Evolutionary conservation across 2,888 invertebrate species (phyloP).

Genomic region (Beris morrisii): DNA sequence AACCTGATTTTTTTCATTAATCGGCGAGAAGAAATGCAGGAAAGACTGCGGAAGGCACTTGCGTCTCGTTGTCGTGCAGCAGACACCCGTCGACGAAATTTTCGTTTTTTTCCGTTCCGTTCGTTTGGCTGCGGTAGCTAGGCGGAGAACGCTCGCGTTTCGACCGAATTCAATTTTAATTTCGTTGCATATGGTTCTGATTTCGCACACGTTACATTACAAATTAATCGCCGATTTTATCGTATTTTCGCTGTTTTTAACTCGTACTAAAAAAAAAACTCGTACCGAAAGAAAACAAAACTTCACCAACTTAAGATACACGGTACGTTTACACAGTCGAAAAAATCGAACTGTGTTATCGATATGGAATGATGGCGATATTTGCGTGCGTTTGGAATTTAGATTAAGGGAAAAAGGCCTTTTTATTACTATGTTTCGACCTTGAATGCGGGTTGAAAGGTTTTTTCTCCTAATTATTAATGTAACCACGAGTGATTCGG

Average conservation of each 20-base stretch:
- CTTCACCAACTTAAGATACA: too few relatives aligned
- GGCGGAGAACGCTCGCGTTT: background rate
- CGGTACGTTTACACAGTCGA: too few relatives aligned
- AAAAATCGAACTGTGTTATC: too few relatives aligned
- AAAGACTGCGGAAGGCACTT: conserved; percentile 13
- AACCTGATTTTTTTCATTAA: conserved; percentile 20
- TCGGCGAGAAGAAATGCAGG: background rate
- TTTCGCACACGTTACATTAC: too few relatives aligned
- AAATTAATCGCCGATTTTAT: too few relatives aligned
- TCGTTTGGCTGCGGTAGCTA: background rate
- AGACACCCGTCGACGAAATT: background rate
- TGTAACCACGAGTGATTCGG: too few relatives aligned
- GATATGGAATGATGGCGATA: background rate
- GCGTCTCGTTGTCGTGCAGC: conserved; percentile 3
- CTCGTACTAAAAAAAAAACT: conserved; percentile 11
- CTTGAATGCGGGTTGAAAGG: too few relatives aligned
- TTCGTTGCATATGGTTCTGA: too few relatives aligned
- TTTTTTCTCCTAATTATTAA: too few relatives aligned
- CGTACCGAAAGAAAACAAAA: conserved; percentile 8
- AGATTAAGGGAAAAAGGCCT: background rate
- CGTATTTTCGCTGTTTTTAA: background rate
- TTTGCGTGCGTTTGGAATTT: background rate
- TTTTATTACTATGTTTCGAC: too few relatives aligned
- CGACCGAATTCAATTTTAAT: conserved; percentile 1
- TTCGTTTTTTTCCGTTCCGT: background rate